Percentiles rank a stretch among this genome's conserved stretches.
Conservation (phyloP, 64 coral and sea anemone species). For the Astreopora myriophthalma region DNA sequence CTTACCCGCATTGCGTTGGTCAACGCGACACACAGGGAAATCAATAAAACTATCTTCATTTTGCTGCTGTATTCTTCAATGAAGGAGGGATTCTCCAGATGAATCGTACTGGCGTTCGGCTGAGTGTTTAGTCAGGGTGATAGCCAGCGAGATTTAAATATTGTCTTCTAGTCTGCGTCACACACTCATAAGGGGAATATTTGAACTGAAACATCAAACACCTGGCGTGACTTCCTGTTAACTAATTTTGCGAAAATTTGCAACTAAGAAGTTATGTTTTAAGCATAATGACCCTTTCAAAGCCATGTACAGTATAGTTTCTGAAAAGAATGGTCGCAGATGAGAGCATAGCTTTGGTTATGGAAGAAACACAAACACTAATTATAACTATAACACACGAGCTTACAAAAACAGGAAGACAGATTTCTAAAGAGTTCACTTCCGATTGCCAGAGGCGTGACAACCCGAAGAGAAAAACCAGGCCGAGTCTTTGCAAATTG, state of each 20-base stretch:
- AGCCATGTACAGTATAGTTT: too few relatives aligned
- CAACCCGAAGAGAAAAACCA: neutral
- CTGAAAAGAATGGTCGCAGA: too few relatives aligned
- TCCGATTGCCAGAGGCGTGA: neutral
- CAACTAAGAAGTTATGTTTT: too few relatives aligned
- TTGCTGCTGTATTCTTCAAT: neutral
- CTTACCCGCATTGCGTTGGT: neutral
- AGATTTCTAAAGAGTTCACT: neutral
- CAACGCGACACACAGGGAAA: neutral
- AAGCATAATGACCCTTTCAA: too few relatives aligned
- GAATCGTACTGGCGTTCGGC: neutral
- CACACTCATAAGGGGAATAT: neutral
- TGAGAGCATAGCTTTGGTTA: too few relatives aligned
- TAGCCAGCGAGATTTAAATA: neutral
- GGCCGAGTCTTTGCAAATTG: too few relatives aligned
- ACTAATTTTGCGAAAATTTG: neutral
- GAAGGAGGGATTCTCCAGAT: neutral
- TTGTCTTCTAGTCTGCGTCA: neutral
- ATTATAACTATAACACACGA: too few relatives aligned
- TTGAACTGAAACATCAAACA: neutral
- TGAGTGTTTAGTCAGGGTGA: too few relatives aligned
- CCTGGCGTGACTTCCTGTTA: neutral
- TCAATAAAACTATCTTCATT: neutral
- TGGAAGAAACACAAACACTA: too few relatives aligned
- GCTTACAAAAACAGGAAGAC: too few relatives aligned